Evolutionary conservation across 2,888 invertebrate genomes (phyloP).

Genomic region (Boloria selene): DNA sequence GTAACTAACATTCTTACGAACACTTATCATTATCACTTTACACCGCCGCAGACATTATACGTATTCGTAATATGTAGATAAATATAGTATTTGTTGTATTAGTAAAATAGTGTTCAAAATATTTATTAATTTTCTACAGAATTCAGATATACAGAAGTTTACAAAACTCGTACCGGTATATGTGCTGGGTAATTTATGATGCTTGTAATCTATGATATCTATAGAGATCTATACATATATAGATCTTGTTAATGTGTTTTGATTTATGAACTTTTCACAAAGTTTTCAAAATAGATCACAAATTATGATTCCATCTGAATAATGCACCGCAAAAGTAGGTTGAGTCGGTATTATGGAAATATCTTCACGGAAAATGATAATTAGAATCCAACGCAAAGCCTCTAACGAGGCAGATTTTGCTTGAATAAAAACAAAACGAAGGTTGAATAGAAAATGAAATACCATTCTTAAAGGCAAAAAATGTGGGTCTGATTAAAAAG

Average conservation of each 20-base stretch:
- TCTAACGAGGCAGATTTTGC: slow-evolving; percentile 27
- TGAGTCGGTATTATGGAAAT: not conserved
- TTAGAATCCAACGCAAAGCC: slow-evolving; percentile 23
- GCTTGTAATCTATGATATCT: too few species aligned
- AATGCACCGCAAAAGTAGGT: not conserved
- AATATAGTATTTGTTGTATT: not conserved
- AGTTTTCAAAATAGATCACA: too few species aligned
- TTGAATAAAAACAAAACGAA: slow-evolving; percentile 8
- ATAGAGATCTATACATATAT: too few species aligned
- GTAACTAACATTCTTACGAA: slow-evolving; percentile 53
- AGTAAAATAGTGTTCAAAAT: not conserved
- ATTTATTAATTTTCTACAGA: too few species aligned
- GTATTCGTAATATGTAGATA: slow-evolving; percentile 5
- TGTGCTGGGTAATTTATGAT: too few species aligned
- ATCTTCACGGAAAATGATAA: slow-evolving; percentile 1
- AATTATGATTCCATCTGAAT: not conserved
- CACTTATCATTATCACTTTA: slow-evolving; percentile 30
- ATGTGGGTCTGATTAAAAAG: slow-evolving; percentile 22
- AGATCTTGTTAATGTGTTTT: too few species aligned
- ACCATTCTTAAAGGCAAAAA: slow-evolving; percentile 24
- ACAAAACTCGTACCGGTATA: too few species aligned
- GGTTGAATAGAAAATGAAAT: slow-evolving; percentile 29
- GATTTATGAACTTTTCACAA: too few species aligned
- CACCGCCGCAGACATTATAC: slow-evolving; percentile 4
- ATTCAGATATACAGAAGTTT: too few species aligned